Base-by-base conservation (phyloP, 2,113 vertebrate genomes). In the Lagopus muta region DNA sequence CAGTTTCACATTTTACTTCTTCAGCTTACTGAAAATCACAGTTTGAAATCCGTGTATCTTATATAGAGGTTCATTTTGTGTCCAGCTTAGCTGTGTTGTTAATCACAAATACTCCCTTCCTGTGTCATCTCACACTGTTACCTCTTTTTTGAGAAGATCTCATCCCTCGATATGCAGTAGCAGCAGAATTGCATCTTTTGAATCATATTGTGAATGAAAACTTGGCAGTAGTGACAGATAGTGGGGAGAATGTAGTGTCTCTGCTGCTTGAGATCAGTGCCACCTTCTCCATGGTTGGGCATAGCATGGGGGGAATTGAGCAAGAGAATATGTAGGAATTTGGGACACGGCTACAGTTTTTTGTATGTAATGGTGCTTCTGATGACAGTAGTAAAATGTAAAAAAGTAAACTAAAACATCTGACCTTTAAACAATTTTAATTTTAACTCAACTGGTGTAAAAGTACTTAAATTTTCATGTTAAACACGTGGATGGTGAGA, bases 21-120 rank as follows among this genome's bases (percentile, higher is more conserved):
- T 27, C 62, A 22, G 0, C 1, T 3, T 36, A 0, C 32, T 52
- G 60, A 27, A 10, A 52, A 3, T 32, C 52, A 4, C 52, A 4
- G 10, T 48, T 58, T 52, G 70, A 48, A 64, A 65, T 25, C 9
- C 5, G 0, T 7, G 36, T 27, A 36, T 65, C 8, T 36, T 52
- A 4, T 7, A 3, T 34, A 47, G 43, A 13, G 48, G 13, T 27
- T 48, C 9, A 3, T 27, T 27, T 43, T 36, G 61, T 16, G 1
- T 27, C 43, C 2, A 1, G 1, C 3, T 62, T 10, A 61, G 24
- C 85, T 27, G 67, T 55, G 2, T 60, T 24, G 2, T 5, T 36
- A 87, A 78, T 57, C 78, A 60, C 73, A 11, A 30, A 6, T 1
- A 2, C 8, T 42, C 27, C 70, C 64, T 22, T 62, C 89, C 79